Percentiles rank a stretch among this genome's conserved stretches.
These are phyloP conservation scores for Planiliza haematocheilus DNA, from an alignment of 2,113 vertebrate species.

Conservation along the genomic window DNA sequence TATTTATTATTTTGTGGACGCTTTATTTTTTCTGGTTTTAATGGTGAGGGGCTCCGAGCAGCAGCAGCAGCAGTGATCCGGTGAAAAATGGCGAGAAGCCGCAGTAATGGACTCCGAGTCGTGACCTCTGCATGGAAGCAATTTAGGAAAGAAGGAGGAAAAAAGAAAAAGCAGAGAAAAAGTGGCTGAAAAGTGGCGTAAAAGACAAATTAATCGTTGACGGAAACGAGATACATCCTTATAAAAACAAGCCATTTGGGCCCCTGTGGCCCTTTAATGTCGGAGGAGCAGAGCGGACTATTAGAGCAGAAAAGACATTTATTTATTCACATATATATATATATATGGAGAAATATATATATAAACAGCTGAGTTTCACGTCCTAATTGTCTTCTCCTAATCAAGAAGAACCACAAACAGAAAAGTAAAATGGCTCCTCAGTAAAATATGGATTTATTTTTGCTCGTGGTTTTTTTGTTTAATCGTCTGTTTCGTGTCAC, in stretches of 20 bases:
- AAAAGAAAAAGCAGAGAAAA: too few species aligned
- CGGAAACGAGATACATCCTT: conserved; percentile 76
- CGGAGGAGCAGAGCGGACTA: background rate
- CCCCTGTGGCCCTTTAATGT: conserved; percentile 6
- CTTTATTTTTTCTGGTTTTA: background rate
- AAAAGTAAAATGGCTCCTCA: conserved; percentile 6
- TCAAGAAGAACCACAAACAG: conserved; percentile 7
- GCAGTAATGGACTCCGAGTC: conserved; percentile 64
- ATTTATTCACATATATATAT: too few species aligned
- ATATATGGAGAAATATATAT: too few species aligned
- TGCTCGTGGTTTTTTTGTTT: conserved; percentile 12
- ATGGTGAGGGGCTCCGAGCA: background rate
- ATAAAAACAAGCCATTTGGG: conserved; percentile 67
- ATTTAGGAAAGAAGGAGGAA: conserved; percentile 51
- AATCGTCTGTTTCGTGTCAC: conserved; percentile 43
- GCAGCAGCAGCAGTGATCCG: background rate
- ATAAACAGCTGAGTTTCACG: too few species aligned
- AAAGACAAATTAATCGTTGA: conserved; percentile 74
- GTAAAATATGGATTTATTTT: conserved; percentile 50
- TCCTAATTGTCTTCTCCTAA: background rate
- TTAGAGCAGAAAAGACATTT: background rate
- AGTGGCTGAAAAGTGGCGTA: conserved; percentile 43
- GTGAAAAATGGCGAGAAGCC: conserved; percentile 41
- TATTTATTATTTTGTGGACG: background rate
- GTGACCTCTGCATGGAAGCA: conserved; percentile 80